phyloP scores from a whole-genome alignment of 1,140 invertebrate species.

The Sweltsa coloradensis region DNA sequence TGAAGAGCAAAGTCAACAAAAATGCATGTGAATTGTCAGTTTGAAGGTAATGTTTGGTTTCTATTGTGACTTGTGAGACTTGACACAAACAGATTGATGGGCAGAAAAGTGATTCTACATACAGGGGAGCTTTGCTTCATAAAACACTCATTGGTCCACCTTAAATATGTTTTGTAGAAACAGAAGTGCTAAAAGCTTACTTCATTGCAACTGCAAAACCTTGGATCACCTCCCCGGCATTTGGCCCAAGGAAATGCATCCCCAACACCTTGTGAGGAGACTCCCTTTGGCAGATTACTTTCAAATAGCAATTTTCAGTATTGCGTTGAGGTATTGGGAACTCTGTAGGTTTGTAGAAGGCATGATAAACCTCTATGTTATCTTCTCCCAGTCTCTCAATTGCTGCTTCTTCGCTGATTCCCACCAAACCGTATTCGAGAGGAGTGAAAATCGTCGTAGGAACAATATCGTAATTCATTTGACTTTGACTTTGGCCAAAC shows the following conservation, averaged over 20 bases:
- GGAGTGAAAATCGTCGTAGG: slow-evolving; percentile 97
- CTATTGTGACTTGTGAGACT: no score
- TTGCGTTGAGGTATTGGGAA: slow-evolving; percentile 82
- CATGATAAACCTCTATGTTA: slow-evolving; percentile 78
- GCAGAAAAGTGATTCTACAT: no score
- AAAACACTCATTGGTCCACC: no score
- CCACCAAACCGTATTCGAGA: slow-evolving; percentile 90
- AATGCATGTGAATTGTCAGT: no score
- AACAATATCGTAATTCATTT: slow-evolving; percentile 85
- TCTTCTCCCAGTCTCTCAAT: slow-evolving; percentile 49
- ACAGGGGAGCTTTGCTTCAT: no score
- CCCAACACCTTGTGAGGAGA: slow-evolving; percentile 74
- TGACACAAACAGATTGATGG: no score
- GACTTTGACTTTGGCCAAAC: slow-evolving; percentile 40
- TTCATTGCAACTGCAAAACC: slow-evolving; percentile 79
- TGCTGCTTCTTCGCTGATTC: slow-evolving; percentile 85
- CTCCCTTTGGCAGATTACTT: slow-evolving; percentile 53
- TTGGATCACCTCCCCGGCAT: slow-evolving; percentile 96
- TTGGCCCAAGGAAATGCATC: slow-evolving; percentile 89
- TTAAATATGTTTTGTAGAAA: background rate
- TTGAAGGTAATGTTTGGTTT: no score
- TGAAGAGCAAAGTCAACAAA: no score
- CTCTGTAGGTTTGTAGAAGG: slow-evolving; percentile 88
- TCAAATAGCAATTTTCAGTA: slow-evolving; percentile 64
- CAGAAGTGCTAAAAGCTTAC: slow-evolving; percentile 37